Base-by-base conservation (phyloP, 1,140 invertebrate genomes). In the Drosophila teissieri region DNA sequence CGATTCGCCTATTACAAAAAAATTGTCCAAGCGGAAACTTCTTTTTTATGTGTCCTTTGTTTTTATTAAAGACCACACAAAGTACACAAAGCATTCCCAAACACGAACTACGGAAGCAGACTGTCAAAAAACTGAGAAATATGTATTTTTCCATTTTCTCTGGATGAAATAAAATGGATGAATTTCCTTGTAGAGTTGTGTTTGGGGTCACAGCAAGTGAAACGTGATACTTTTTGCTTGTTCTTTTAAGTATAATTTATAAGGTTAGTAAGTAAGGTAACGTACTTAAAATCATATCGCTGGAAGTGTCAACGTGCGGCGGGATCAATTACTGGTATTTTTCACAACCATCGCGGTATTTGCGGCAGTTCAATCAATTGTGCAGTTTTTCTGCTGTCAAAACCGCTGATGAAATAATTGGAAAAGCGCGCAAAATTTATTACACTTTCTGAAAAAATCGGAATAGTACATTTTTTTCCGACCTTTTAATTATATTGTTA, bases 371-470 rank as follows among this genome's bases (percentile, higher is more conserved):
- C 45, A 68, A 68, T 68, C 53, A 68, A 65, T 65, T 53, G 60
- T 14, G 34, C 37, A 39, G 45, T 24, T 31, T 19, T 19, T 44
- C 37, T 19, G 19, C 36, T 61, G 15, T 14, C 10, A 22, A 68
- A 65, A 68, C 64, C 64, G 15, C 64, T 45, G 46, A 68, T 68
- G 64, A 53, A 65, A 65, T 68, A 68, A 68, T 68, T 65, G 46
- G 17, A 5, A 19, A 19, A 61, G 34, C 31, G 31, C 0, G 11
- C 31, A n/a, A 6, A 37, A 61, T 40, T 14, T 14, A 52, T 52
- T 36, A 42, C 14, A 19, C 15, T 3, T 34, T 39, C 34, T 31
- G 45, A 24, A 15, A 31, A 40, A 49, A 15, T 51, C 11, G 8
- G 19, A 31, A 22, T 10, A 40, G 10, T 19, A 39, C 14, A 12